Conservation (phyloP, 2,888 invertebrate species). For the Alcis repandata region DNA sequence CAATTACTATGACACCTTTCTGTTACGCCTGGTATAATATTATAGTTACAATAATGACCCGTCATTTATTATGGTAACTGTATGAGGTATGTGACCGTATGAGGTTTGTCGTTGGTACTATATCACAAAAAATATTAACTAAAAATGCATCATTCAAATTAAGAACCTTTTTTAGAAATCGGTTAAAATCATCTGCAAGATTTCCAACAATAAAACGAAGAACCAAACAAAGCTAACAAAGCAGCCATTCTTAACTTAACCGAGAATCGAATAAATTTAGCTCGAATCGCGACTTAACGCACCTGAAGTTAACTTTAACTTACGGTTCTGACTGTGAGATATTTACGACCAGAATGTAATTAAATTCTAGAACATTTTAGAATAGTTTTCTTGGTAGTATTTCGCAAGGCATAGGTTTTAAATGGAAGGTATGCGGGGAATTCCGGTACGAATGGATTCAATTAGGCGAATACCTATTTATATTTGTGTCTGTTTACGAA, state of each 20-base stretch:
- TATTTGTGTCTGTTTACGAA: no score
- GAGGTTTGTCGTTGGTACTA: no score
- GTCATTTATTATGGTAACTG: no score
- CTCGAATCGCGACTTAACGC: constrained; percentile 51
- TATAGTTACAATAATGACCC: no score
- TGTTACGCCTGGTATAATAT: no score
- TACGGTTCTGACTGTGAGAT: constrained; percentile 55
- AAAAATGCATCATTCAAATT: no score
- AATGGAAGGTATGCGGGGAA: not conserved
- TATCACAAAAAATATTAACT: no score
- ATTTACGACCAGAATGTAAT: constrained; percentile 68
- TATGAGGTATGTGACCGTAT: no score
- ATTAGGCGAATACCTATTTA: no score
- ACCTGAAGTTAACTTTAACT: constrained; percentile 53
- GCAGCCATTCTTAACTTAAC: constrained; percentile 44
- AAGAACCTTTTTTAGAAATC: no score
- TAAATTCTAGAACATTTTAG: constrained; percentile 64
- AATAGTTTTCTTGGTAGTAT: constrained; percentile 41
- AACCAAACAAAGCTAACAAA: constrained; percentile 34
- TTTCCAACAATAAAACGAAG: constrained; percentile 26
- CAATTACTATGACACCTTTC: no score
- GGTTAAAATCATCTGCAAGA: no score
- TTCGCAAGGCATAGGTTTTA: constrained; percentile 10
- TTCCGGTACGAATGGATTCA: not conserved
- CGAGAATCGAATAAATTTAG: constrained; percentile 51